These are phyloP conservation scores for Hetaerina americana DNA, from an alignment of 1,140 invertebrate genomes.

Conservation along the genomic window DNA sequence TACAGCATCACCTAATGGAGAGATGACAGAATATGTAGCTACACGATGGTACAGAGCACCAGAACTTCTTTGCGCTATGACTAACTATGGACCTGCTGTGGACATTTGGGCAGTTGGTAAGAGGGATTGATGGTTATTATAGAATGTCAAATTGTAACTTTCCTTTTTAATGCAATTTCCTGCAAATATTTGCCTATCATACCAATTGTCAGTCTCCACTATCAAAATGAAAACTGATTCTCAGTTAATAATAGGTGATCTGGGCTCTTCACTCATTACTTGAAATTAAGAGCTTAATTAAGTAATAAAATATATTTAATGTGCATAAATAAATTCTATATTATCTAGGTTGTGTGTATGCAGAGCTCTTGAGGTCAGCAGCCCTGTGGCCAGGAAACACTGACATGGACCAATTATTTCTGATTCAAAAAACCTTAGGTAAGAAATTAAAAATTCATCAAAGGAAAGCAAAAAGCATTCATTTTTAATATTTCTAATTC, in stretches of 20 bases:
- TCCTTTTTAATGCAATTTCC: no score
- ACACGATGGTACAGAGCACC: constrained; percentile 97
- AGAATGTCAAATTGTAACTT: background rate
- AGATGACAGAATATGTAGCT: constrained; percentile 98
- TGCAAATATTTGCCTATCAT: no score
- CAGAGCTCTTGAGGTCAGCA: constrained; percentile 89
- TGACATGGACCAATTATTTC: constrained; percentile 94
- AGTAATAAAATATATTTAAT: no score
- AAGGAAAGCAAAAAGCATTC: no score
- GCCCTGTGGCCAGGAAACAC: constrained; percentile 96
- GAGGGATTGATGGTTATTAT: background rate
- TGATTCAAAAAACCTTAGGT: constrained; percentile 77
- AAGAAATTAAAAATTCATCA: constrained; percentile 3
- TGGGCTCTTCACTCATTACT: no score
- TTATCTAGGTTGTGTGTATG: constrained; percentile 84
- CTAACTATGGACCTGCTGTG: constrained; percentile 90
- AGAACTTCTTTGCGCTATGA: constrained; percentile 93
- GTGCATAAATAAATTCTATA: no score
- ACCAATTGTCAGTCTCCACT: no score
- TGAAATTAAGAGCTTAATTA: no score
- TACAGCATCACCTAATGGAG: constrained; percentile 60
- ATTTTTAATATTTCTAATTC: no score
- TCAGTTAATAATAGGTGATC: no score
- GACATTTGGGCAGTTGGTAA: constrained; percentile 91
- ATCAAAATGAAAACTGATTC: background rate